Conservation (phyloP, 2,113 vertebrate genomes). For the Brachyhypopomus occidentalis region DNA sequence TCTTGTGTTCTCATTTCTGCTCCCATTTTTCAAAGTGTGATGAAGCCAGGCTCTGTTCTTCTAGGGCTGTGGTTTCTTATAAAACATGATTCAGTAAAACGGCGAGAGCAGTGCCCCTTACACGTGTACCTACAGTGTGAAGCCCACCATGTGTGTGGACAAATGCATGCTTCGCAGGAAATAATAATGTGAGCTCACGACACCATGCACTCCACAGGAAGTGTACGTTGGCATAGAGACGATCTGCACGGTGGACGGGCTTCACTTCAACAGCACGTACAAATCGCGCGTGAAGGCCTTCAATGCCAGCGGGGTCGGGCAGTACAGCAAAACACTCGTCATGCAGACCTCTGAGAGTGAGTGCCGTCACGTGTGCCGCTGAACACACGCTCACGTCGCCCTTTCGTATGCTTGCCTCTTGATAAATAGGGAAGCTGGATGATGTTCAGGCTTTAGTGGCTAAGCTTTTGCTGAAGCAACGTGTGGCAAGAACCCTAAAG, state of each 20-base stretch:
- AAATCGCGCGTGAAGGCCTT: constrained; percentile 95
- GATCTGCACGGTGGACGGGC: constrained; percentile 98
- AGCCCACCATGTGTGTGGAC: not conserved
- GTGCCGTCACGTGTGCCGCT: constrained; percentile 46
- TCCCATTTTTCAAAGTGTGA: constrained; percentile 39
- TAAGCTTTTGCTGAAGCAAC: not conserved
- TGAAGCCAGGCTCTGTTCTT: not conserved
- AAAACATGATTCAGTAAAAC: not conserved
- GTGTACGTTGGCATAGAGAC: constrained; percentile 97
- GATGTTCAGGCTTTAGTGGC: constrained; percentile 28
- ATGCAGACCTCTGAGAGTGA: constrained; percentile 98
- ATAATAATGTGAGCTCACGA: constrained; percentile 39
- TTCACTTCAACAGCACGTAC: constrained; percentile 98
- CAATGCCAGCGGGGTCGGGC: constrained; percentile 92
- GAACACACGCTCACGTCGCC: constrained; percentile 33
- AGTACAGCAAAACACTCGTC: constrained; percentile 96
- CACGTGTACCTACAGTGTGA: not conserved
- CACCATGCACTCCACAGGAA: constrained; percentile 75
- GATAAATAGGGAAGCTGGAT: constrained; percentile 53
- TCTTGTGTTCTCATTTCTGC: constrained; percentile 53
- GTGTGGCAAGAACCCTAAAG: not conserved
- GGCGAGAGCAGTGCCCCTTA: too few relatives aligned
- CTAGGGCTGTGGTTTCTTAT: not conserved
- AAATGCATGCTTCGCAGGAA: constrained; percentile 29
- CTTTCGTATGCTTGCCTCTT: constrained; percentile 59